Conservation (phyloP, 2,113 vertebrate species). For the Seriola aureovittata region DNA sequence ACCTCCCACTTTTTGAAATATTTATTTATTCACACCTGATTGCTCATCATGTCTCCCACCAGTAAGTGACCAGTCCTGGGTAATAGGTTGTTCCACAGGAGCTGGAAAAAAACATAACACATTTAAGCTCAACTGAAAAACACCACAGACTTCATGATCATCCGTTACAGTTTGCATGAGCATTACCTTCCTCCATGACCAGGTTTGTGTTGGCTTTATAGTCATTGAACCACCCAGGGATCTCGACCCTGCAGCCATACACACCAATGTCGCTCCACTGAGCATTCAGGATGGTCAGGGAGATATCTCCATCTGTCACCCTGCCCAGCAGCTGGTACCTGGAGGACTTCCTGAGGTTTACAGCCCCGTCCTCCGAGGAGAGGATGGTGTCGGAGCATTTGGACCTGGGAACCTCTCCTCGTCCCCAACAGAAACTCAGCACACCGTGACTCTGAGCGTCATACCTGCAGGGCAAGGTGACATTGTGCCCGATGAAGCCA, state of each 20-base stretch:
- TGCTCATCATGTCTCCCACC: conserved; percentile 17
- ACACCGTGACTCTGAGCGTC: not conserved
- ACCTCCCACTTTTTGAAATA: not conserved
- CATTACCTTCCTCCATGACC: conserved; percentile 60
- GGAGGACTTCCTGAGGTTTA: not conserved
- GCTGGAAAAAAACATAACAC: conserved; percentile 20
- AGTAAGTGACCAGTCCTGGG: not conserved
- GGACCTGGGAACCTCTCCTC: conserved; percentile 53
- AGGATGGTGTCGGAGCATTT: conserved; percentile 78
- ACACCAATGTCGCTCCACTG: conserved; percentile 76
- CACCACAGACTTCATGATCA: not conserved
- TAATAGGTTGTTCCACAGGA: conserved; percentile 22
- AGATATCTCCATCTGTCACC: conserved; percentile 72
- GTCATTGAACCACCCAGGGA: conserved; percentile 86
- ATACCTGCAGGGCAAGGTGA: conserved; percentile 85
- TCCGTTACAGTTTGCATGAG: not conserved
- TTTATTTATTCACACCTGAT: not conserved
- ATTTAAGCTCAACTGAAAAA: not conserved
- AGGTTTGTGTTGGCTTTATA: conserved; percentile 42
- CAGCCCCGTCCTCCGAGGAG: conserved; percentile 58
- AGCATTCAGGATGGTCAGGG: conserved; percentile 82
- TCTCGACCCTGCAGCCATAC: conserved; percentile 88
- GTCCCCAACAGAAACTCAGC: conserved; percentile 86
- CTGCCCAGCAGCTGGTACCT: conserved; percentile 80
- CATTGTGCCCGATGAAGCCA: conserved; percentile 75